Evolutionary conservation across 2,888 invertebrate species (phyloP).

Genomic region (Petrolisthes manimaculis): DNA sequence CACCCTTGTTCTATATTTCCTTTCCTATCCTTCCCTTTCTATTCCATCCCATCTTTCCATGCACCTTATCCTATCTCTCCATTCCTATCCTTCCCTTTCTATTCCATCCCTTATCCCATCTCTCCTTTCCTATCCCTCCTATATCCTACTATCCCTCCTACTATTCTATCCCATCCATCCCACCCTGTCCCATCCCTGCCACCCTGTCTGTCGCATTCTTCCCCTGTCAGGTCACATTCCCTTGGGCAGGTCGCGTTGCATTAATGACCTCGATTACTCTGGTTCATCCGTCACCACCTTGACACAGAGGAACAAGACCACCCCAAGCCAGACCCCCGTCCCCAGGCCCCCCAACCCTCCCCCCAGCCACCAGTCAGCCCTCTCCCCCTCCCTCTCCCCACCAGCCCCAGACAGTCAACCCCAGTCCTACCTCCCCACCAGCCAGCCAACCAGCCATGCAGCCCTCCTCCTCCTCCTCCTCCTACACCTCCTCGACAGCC

Average conservation of each 20-base stretch:
- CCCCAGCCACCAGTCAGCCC: not conserved
- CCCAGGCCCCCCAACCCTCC: not conserved
- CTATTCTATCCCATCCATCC: not conserved
- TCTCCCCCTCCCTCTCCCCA: not conserved
- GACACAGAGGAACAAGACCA: constrained; percentile 32
- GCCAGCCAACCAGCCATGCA: too few species aligned
- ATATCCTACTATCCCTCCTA: not conserved
- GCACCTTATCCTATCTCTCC: too few species aligned
- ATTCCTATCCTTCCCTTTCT: not conserved
- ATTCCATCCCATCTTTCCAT: too few species aligned
- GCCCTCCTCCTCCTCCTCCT: not conserved
- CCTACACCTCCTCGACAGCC: too few species aligned
- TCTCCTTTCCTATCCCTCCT: not conserved
- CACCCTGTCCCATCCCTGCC: not conserved
- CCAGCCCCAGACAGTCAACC: too few species aligned
- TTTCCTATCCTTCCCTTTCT: too few species aligned
- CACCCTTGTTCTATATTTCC: too few species aligned
- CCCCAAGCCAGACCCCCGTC: not conserved
- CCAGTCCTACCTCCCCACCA: too few species aligned
- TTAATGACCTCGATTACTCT: constrained; percentile 54
- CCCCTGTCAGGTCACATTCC: constrained; percentile 35
- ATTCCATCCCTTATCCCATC: not conserved
- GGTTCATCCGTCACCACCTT: constrained; percentile 42
- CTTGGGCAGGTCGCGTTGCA: constrained; percentile 43
- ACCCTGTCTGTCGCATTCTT: not conserved